Evolutionary conservation across 2,113 vertebrate genomes (phyloP), one percentile per base, ranked within the genome.

Genomic region (Pampusana beccarii): DNA sequence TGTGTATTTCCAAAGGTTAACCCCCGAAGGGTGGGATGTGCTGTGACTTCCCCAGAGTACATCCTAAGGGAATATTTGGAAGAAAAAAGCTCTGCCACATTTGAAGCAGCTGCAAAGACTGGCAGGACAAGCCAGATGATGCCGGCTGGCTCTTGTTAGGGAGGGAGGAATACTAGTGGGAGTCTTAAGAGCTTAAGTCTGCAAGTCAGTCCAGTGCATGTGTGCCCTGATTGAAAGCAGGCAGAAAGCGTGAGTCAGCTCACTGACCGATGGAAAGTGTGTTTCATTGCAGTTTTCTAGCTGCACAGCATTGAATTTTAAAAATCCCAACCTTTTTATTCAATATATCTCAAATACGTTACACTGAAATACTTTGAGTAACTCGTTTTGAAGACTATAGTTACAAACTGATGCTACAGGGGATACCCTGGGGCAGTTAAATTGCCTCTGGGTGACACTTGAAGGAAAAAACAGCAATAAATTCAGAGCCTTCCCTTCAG

Each of bases 371-470:
- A 33, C 11, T 69, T 71, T 3, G 29, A 70, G 14, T 15, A 31
- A 19, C 20, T 40, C 20, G 18, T 36, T 11, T 4, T 54, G 72
- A 50, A 73, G 18, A 3, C 51, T 23, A 0, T 9, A 31, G 46
- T 7, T 73, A 6, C 1, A 28, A 73, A 3, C 6, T 8, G 38
- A 2, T 9, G 8, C 16, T 3, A 13, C 3, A 25, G 0, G 0
- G 6, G 51, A 5, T 18, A 5, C 8, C 31, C 57, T 5, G 20
- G 16, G 26, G 33, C 14, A 33, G 67, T 9, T 11, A 9, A 14
- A 38, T 17, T 73, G 57, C 24, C 40, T 48, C 58, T 46, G 66
- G 75, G 28, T 24, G 62, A 56, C 29, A 3, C 62, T 2, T 16
- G 44, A 14, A 51, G 56, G 60, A 58, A 78, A 2, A 46, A 19